A percentile compares a stretch with the other conserved stretches of the same genome.
These are phyloP conservation scores for Pocillopora damicornis DNA, from an alignment of 64 coral and sea anemone species.

Conservation along the genomic window DNA sequence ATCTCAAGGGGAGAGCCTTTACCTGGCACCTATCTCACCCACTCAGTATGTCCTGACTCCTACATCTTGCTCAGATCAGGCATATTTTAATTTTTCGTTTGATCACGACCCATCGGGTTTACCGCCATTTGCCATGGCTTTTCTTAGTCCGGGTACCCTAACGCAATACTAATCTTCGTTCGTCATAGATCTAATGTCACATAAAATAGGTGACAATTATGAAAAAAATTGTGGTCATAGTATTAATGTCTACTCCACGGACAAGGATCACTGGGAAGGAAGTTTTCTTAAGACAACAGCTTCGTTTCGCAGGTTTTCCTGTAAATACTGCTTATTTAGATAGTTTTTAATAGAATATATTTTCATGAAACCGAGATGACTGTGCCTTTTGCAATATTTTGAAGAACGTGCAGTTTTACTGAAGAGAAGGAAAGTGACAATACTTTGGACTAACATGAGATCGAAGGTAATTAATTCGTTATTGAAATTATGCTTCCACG, in stretches of 20 bases:
- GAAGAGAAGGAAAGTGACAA: background rate
- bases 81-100: conserved; percentile 60
- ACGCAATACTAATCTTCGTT: background rate
- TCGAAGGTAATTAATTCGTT: background rate
- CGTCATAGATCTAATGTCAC: too few species aligned
- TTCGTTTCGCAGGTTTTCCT: background rate
- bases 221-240: too few species aligned
- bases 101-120: conserved; percentile 46
- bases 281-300: background rate
- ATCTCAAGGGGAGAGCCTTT: conserved; percentile 50
- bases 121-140: conserved; percentile 66
- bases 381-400: background rate
- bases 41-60: conserved; percentile 54
- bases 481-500: background rate
- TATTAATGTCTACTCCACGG: too few species aligned
- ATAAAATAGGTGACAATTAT: too few species aligned
- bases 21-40: conserved; percentile 50
- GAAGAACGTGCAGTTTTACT: background rate
- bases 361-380: background rate
- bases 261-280: too few species aligned
- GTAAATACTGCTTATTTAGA: background rate
- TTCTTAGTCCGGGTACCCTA: conserved; percentile 36
- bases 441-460: background rate
- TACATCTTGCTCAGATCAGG: conserved; percentile 24
- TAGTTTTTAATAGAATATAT: background rate